phyloP scores from a whole-genome alignment of 2,888 invertebrate species.

The Halocaridina rubra region DNA sequence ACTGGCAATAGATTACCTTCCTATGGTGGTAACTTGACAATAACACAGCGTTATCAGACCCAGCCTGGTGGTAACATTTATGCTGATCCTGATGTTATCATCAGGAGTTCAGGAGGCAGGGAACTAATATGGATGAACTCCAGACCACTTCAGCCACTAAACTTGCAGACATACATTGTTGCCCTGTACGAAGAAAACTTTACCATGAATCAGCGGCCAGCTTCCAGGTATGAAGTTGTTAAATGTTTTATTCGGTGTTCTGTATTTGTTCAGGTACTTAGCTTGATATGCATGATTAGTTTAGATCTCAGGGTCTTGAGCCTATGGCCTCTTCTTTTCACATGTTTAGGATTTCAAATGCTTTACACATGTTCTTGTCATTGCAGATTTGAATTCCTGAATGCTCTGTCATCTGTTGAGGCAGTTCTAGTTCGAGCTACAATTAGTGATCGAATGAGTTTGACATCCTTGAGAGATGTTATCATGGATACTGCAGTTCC shows the following conservation, averaged over 20 bases:
- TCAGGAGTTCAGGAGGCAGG: conserved; percentile 79
- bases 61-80: conserved; percentile 21
- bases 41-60: conserved; percentile 67
- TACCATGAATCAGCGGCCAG: conserved; percentile 57
- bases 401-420: conserved; percentile 80
- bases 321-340: too few species aligned
- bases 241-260: too few species aligned
- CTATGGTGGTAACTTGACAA: conserved; percentile 85
- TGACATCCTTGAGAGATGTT: conserved; percentile 75
- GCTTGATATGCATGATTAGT: too few species aligned
- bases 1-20: conserved; percentile 80
- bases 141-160: conserved; percentile 52
- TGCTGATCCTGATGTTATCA: conserved; percentile 82
- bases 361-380: too few species aligned
- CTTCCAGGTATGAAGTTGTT: conserved; percentile 54
- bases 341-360: too few species aligned
- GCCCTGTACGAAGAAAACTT: conserved; percentile 45
- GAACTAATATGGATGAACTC: conserved; percentile 83
- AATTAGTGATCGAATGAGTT: conserved; percentile 33
- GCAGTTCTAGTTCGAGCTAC: conserved; percentile 87
- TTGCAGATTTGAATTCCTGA: conserved; percentile 67
- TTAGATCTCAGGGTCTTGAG: too few species aligned
- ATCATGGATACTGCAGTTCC: conserved; percentile 83
- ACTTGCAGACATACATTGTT: conserved; percentile 39
- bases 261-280: too few species aligned